Conservation (phyloP, 1,140 invertebrate species). For the Druon quercuslanigerum region DNA sequence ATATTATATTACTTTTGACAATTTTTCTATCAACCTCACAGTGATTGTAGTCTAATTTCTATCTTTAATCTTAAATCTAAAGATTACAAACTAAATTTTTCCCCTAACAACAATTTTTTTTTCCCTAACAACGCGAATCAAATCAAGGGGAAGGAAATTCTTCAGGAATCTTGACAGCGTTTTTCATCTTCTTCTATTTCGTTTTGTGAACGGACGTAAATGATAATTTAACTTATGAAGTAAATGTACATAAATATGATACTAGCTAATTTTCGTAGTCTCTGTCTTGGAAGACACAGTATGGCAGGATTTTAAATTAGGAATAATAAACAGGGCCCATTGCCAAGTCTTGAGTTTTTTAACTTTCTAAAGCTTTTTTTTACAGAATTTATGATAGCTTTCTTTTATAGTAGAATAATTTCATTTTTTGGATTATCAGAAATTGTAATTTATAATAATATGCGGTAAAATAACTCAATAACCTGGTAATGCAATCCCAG, state of each 20-base stretch:
- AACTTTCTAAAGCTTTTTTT: slow-evolving; percentile 30
- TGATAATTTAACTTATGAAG: slow-evolving; percentile 59
- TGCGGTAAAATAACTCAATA: background rate
- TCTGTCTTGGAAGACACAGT: slow-evolving; percentile 69
- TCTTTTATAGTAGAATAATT: background rate
- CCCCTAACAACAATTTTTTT: background rate
- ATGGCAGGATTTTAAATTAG: slow-evolving; percentile 69
- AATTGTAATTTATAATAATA: background rate
- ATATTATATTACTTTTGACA: too few species aligned
- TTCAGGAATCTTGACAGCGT: background rate
- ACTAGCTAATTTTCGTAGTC: slow-evolving; percentile 61
- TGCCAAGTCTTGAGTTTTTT: slow-evolving; percentile 21
- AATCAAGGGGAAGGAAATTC: background rate
- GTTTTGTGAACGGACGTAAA: slow-evolving; percentile 35
- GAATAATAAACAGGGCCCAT: slow-evolving; percentile 51
- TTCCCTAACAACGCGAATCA: background rate
- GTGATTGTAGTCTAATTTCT: background rate
- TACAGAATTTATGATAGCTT: background rate
- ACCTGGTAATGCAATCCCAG: background rate
- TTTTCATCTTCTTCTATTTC: background rate
- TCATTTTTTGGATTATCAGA: background rate
- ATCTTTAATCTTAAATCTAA: background rate
- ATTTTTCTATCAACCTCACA: background rate
- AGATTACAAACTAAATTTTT: background rate
- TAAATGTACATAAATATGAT: slow-evolving; percentile 58